Evolutionary conservation across 2,888 invertebrate species (phyloP), one percentile per base, ranked within the genome.

Genomic region (Cosmopolites sordidus): DNA sequence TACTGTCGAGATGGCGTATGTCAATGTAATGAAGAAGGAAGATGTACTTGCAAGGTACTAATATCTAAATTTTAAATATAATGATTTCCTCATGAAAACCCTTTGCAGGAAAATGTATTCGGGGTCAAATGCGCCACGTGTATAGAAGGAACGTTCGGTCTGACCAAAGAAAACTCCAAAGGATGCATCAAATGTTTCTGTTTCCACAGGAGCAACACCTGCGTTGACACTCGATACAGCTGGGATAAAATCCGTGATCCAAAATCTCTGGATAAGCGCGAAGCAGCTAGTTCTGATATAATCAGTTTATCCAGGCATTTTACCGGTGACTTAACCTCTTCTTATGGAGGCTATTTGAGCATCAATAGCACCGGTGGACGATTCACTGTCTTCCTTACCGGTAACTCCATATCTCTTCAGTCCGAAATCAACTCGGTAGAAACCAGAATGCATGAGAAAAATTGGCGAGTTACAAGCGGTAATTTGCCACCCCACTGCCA

Each of bases 171-270:
- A 40, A 92, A 90, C 73, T 83, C 87, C 0, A 82, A 82, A 48
- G 98, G 98, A 5, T 99, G 98, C 73, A 92, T 92, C 0, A 84
- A 87, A 54, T 99, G 98, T 73, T 98, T 95, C 79, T 99, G 98
- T 76, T 99, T 97, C 75, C 92, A 89, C 0, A 81, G 93, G 65
- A 87, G 89, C 43, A 78, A 83, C 2, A 79, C 80, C 48, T 98
- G 97, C 72, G 76, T 79, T 29, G 91, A 93, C 72, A 89, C 92
- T 1, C 81, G 82, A 17, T 83, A 89, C 55, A 84, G 88, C 1
- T 91, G 96, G 84, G 88, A 87, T 8, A 87, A 90, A 70, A 82
- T 89, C 37, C 80, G 85, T 65, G 51, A 57, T 9, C 62, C 63
- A 44, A 62, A 60, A 46, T 51, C 83, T 9, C 51, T 60, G 12